Evolutionary conservation across 2,113 vertebrate species (phyloP).

Genomic region (Trematocara zebra): DNA sequence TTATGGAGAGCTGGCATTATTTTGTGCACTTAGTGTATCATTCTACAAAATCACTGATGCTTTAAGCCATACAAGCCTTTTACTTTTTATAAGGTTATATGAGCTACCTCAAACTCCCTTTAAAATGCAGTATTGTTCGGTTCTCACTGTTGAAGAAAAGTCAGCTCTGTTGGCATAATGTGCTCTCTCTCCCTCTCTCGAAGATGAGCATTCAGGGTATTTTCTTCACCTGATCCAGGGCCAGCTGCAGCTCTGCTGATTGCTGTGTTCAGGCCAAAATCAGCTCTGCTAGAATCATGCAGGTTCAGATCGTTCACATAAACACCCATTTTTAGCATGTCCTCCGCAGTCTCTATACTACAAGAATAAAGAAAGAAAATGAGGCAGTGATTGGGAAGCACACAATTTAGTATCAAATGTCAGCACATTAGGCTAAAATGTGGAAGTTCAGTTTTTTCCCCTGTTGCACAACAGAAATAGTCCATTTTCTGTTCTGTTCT

Average conservation of each 20-base stretch:
- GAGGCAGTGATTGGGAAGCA: background rate
- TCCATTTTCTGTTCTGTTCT: background rate
- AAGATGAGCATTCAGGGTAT: background rate
- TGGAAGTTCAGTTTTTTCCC: background rate
- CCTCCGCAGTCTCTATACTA: constrained; percentile 74
- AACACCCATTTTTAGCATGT: constrained; percentile 78
- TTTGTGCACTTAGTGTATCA: background rate
- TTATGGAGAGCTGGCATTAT: background rate
- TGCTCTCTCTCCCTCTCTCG: background rate
- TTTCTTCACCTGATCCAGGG: constrained; percentile 68
- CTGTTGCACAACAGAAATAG: background rate
- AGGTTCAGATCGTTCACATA: constrained; percentile 75
- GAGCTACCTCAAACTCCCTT: background rate
- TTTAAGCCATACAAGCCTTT: background rate
- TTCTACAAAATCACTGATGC: background rate
- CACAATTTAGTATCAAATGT: background rate
- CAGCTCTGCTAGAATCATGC: constrained; percentile 74
- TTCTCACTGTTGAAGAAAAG: background rate
- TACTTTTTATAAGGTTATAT: background rate
- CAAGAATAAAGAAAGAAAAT: background rate
- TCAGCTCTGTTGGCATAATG: background rate
- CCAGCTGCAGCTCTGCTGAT: constrained; percentile 73
- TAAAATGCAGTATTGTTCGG: background rate
- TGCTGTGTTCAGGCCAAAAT: constrained; percentile 75
- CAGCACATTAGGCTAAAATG: background rate